Evolutionary conservation across 2,113 vertebrate species (phyloP).

Genomic region (Saccopteryx leptura): DNA sequence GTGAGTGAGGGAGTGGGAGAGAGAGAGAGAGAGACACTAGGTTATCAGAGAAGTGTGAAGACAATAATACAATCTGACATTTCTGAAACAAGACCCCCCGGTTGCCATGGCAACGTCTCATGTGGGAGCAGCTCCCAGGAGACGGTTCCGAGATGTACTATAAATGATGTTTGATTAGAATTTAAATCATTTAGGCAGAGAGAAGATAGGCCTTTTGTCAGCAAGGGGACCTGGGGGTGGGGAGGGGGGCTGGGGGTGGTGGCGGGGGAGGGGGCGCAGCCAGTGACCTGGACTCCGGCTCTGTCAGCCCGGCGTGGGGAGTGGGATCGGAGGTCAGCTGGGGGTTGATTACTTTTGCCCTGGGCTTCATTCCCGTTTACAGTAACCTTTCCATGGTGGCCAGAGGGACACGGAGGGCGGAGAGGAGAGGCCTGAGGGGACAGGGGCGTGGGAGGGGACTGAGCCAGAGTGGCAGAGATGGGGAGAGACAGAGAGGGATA

Average conservation of each 20-base stretch:
- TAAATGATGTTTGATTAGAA: constrained; percentile 99
- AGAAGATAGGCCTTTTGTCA: constrained; percentile 94
- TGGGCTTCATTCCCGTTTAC: constrained; percentile 69
- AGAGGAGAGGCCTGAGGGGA: constrained; percentile 34
- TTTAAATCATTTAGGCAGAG: constrained; percentile 97
- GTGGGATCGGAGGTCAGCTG: constrained; percentile 64
- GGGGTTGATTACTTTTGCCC: constrained; percentile 78
- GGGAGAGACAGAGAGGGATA: neutral
- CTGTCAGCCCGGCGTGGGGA: constrained; percentile 3
- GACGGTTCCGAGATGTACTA: constrained; percentile 94
- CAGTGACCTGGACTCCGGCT: constrained; percentile 70
- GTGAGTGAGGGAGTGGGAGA: constrained; percentile 78
- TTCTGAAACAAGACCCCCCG: constrained; percentile 99
- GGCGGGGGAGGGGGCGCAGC: constrained; percentile 80
- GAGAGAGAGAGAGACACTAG: constrained; percentile 89
- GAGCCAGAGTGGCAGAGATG: neutral
- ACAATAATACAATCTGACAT: constrained; percentile 99
- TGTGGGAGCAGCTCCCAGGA: constrained; percentile 94
- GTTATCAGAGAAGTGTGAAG: constrained; percentile 99
- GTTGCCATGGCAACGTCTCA: constrained; percentile 98
- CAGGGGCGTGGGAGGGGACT: neutral
- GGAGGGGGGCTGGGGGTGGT: constrained; percentile 41
- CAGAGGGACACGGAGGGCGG: neutral
- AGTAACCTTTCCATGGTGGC: constrained; percentile 72
- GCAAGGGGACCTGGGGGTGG: constrained; percentile 79